Conservation (phyloP, 2,797 vertebrate species). For the Pachyuromys duprasi region DNA sequence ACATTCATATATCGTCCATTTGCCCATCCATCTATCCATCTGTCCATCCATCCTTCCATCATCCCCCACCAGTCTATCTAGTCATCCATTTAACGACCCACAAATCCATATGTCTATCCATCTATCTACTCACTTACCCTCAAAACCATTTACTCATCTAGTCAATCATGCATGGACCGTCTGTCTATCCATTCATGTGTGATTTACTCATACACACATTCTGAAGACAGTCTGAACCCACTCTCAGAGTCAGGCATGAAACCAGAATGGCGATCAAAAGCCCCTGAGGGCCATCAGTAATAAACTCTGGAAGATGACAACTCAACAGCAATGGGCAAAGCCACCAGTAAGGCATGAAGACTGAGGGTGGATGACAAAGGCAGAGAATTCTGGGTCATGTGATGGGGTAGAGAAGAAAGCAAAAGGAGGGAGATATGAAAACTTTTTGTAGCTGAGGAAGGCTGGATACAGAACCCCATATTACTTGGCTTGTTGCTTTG, state of each 20-base stretch:
- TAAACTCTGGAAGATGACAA: not conserved
- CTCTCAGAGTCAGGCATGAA: too few relatives aligned
- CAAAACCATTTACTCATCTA: not conserved
- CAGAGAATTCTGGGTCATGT: not conserved
- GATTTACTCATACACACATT: not conserved
- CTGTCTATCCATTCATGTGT: not conserved
- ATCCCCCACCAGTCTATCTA: not conserved
- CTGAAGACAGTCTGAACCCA: not conserved
- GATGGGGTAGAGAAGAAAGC: rapidly evolving
- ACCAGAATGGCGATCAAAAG: too few relatives aligned
- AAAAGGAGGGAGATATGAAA: not conserved
- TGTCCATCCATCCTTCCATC: not conserved
- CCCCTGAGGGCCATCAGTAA: not conserved
- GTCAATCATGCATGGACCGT: not conserved
- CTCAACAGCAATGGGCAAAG: not conserved
- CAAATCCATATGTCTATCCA: not conserved
- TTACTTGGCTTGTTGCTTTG: not conserved
- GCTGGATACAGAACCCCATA: not conserved
- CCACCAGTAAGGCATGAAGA: not conserved
- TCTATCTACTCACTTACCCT: not conserved
- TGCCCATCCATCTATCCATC: not conserved
- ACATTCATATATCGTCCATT: too few relatives aligned
- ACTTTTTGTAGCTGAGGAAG: not conserved
- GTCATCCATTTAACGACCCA: not conserved
- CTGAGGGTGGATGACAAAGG: not conserved